Percentiles rank a stretch among this genome's conserved stretches.
These are phyloP conservation scores for Merodon equestris DNA, from an alignment of 2,888 invertebrate species.

Conservation along the genomic window DNA sequence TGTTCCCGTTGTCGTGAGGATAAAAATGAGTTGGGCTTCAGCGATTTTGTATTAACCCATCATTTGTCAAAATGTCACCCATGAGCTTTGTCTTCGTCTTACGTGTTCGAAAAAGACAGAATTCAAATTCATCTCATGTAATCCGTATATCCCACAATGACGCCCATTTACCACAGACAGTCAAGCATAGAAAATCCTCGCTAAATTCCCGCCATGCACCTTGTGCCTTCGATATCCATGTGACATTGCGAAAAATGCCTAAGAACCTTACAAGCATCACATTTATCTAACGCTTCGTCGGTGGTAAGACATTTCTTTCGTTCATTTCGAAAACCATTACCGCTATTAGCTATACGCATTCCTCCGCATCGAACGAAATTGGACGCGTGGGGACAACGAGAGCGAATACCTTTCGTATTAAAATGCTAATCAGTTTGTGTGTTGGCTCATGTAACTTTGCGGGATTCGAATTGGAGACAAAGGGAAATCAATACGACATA, in stretches of 20 bases:
- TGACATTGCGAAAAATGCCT: conserved; percentile 19
- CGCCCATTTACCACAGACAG: conserved; percentile 1
- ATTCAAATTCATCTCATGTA: conserved; percentile 50
- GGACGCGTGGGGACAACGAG: too few species aligned
- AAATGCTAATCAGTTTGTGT: conserved; percentile 59
- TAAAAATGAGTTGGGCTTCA: too few species aligned
- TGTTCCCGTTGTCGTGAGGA: too few species aligned
- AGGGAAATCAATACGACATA: too few species aligned
- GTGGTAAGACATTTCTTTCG: conserved; percentile 15
- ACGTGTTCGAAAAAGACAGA: background rate
- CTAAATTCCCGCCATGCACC: background rate
- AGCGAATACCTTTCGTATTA: conserved; percentile 44
- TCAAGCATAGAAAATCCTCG: conserved; percentile 3
- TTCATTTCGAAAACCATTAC: conserved; percentile 38
- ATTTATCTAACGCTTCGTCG: background rate
- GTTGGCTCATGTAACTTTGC: background rate
- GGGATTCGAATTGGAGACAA: too few species aligned
- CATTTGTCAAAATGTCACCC: conserved; percentile 30
- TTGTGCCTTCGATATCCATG: background rate
- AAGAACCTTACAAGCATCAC: conserved; percentile 15
- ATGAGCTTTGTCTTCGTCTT: background rate
- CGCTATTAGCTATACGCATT: conserved; percentile 42
- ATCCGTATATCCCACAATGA: conserved; percentile 26
- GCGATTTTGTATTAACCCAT: conserved; percentile 21
- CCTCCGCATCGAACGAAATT: conserved; percentile 17